Conservation (phyloP, 2,888 invertebrate species). For the Synergus japonicus region DNA sequence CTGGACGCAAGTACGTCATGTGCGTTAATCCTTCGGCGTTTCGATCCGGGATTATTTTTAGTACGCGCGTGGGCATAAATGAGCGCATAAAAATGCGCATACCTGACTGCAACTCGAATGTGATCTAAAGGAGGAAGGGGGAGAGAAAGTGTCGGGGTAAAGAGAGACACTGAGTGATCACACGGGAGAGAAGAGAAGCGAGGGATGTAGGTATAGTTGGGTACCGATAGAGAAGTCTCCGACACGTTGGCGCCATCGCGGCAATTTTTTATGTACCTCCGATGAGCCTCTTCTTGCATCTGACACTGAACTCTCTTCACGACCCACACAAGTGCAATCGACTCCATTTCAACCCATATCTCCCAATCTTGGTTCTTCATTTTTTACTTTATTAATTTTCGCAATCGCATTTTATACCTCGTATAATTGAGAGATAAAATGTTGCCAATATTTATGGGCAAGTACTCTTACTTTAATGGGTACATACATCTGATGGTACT, state of each 20-base stretch:
- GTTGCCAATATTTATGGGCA: not conserved
- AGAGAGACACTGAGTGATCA: conserved; percentile 34
- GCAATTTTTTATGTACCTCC: conserved; percentile 51
- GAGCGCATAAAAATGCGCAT: conserved; percentile 70
- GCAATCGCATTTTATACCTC: not conserved
- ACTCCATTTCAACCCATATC: conserved; percentile 23
- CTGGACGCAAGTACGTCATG: conserved; percentile 3
- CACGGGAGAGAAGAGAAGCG: conserved; percentile 20
- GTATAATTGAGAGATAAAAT: not conserved
- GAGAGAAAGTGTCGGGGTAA: conserved; percentile 51
- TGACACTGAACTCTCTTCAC: conserved; percentile 39
- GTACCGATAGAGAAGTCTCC: conserved; percentile 33
- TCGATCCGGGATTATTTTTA: conserved; percentile 68
- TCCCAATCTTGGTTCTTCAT: not conserved
- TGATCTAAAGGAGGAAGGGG: conserved; percentile 30
- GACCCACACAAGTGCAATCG: conserved; percentile 38
- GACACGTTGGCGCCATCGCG: conserved; percentile 56
- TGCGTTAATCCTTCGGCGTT: conserved; percentile 39
- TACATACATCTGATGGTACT: not conserved
- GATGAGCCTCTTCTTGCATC: conserved; percentile 21
- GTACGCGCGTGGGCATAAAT: conserved; percentile 68
- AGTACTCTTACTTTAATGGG: not conserved
- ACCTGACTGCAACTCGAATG: conserved; percentile 52
- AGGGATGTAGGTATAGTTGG: conserved; percentile 4
- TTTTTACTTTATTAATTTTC: conserved; percentile 19